These are phyloP conservation scores for Drosophila nr. fundita DNA, from an alignment of 2,888 invertebrate genomes.

Conservation along the genomic window DNA sequence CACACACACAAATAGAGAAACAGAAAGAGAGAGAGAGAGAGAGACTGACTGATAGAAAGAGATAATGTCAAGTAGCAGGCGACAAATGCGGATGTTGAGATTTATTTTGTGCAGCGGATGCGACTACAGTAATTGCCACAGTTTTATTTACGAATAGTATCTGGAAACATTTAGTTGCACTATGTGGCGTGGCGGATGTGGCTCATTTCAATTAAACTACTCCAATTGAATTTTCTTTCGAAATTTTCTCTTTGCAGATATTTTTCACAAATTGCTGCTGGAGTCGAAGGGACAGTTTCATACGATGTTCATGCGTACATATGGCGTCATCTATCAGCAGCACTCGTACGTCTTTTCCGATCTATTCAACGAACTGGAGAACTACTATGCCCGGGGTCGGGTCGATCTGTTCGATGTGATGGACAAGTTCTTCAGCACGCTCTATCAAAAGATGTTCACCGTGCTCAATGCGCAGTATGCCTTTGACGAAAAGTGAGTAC, in stretches of 20 bases:
- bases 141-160: conserved; percentile 45
- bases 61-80: conserved; percentile 48
- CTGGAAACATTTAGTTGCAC: conserved; percentile 51
- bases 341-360: conserved; percentile 97
- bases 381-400: conserved; percentile 94
- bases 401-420: conserved; percentile 94
- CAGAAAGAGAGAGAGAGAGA: not conserved
- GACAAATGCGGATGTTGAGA: conserved; percentile 75
- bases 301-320: conserved; percentile 97
- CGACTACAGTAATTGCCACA: conserved; percentile 42
- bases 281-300: conserved; percentile 95
- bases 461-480: conserved; percentile 96
- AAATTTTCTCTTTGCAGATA: conserved; percentile 88
- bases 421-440: conserved; percentile 96
- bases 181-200: conserved; percentile 60
- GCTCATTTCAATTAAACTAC: conserved; percentile 33
- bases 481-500: conserved; percentile 92
- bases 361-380: conserved; percentile 94
- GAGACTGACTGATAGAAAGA: not conserved
- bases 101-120: conserved; percentile 66
- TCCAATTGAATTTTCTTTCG: conserved; percentile 22
- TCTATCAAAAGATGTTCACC: conserved; percentile 98
- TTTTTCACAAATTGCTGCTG: conserved; percentile 93
- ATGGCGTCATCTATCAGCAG: conserved; percentile 97
- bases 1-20: conserved; percentile 17